Conservation (phyloP, 2,113 vertebrate species). For the Hippocampus guttulatus region DNA sequence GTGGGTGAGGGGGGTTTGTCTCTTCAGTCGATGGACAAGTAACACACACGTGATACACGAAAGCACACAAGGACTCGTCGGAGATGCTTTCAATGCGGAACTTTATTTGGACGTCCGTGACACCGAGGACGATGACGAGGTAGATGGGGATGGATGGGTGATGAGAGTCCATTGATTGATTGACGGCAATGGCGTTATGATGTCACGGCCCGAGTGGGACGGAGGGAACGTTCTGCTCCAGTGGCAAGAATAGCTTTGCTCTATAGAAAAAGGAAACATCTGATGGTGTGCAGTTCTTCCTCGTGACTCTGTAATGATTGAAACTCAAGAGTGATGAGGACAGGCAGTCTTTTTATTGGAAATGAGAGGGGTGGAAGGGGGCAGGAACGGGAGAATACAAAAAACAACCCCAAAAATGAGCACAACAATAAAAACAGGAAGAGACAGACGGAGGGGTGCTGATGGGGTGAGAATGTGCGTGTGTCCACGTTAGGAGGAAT, state of each 20-base stretch:
- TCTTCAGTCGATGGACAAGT: constrained; percentile 69
- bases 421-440: constrained; percentile 76
- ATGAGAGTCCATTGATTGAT: constrained; percentile 1
- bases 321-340: constrained; percentile 76
- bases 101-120: constrained; percentile 71
- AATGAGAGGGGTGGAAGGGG: constrained; percentile 55
- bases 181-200: constrained; percentile 2
- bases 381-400: constrained; percentile 62
- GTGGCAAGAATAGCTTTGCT: constrained; percentile 46
- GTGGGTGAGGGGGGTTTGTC: constrained; percentile 17
- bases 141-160: constrained; percentile 12
- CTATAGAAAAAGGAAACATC: constrained; percentile 66
- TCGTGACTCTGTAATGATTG: constrained; percentile 59
- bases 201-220: neutral
- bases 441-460: constrained; percentile 53
- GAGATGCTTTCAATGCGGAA: constrained; percentile 76
- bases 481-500: constrained; percentile 89
- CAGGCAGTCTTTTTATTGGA: constrained; percentile 82
- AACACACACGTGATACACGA: constrained; percentile 77
- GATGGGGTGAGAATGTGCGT: constrained; percentile 34
- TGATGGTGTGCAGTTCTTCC: neutral
- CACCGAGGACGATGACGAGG: constrained; percentile 32
- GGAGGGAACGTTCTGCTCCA: neutral
- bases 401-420: constrained; percentile 74
- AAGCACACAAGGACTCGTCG: constrained; percentile 74